Evolutionary conservation across 2,888 invertebrate genomes (phyloP), one percentile per base, ranked within the genome.

Genomic region (Ochlodes sylvanus): DNA sequence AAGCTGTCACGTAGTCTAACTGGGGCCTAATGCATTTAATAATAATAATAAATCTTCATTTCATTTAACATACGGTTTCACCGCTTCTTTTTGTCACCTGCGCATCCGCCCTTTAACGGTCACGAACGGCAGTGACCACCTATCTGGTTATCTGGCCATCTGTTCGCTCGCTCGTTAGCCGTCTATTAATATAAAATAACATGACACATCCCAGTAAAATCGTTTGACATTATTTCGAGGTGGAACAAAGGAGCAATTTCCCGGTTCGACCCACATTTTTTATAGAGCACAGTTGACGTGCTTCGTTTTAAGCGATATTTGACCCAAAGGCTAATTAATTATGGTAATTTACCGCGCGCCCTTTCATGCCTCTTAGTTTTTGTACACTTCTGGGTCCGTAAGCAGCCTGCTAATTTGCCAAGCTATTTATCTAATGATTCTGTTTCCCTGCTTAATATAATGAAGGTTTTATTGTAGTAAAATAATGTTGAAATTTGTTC

Each of bases 301-400:
- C 54, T 54, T 32, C 17, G 14, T 15, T 41, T 54, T 64, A 34
- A 56, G 19, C 32, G 56, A 17, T 64, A 64, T 56, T 56, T 47
- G 55, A 64, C 63, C 56, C 56, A 27, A 56, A 56, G 34, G 55
- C 32, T 56, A 64, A 64, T 64, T 64, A 64, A 64, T 64, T 56
- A 64, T 64, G 56, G 42, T 56, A 64, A 64, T 64, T 64, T 56
- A 56, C 32, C 63, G 55, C 32, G 44, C 14, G 44, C 63, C 63
- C 44, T 44, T 64, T 64, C 56, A 57, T 57, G 56, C 38, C 56
- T 32, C 47, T 64, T 56, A 64, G 63, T 64, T 56, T 64, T 64
- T 64, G 63, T 64, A 27, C 47, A 56, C 44, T 55, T 47, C n/a
- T 17, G 63, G n/a, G 17, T n/a, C 44, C 44, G 34, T 14, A 32